Evolutionary conservation across 2,113 vertebrate genomes (phyloP), one percentile per base, ranked within the genome.

Genomic region (Percopsis transmontana): DNA sequence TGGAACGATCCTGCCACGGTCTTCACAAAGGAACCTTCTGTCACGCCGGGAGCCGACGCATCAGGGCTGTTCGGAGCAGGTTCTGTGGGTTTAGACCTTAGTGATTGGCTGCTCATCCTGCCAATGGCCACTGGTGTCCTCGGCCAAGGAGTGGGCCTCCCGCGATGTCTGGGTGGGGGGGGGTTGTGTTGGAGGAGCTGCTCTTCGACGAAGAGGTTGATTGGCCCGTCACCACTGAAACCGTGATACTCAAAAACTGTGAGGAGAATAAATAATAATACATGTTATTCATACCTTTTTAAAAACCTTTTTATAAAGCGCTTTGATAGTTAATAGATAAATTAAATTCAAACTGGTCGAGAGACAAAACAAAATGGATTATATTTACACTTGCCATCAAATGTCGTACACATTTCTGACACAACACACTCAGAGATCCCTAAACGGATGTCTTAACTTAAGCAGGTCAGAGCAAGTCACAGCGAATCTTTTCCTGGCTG

Each of bases 141-240:
- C 5, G 79, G 71, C 0, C 54, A 69, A 0, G 84, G 72, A 19
- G 73, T 79, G 0, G 83, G 76, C 63, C 76, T 91, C 42, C 19
- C 86, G n/a, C 72, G 3, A 55, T 70, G 45, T 0, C 75, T 90
- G 0, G 45, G 77, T 12, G 64, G 66, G 48, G 87, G 70, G 18
- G 72, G 55, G 21, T 65, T 88, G 68, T 94, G 94, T 61, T 92
- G 91, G 62, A 99, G 89, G 58, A 98, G 96, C 81, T 97, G 95
- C 77, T 99, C 96, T 68, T 98, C 94, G 0, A 93, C 90, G 62
- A 98, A 84, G 80, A 95, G 84, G 74, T 96, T 93, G 39, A 92
- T 74, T 0, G 94, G 75, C 0, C 88, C 92, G 1, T 98, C 95
- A 1, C 96, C 97, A 0, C 97, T 98, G 85, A 94, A 94, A 20